Percentiles rank a stretch among this genome's conserved stretches.
Evolutionary conservation across 2,888 invertebrate species (phyloP).

Genomic region (Leistus spinibarbis): DNA sequence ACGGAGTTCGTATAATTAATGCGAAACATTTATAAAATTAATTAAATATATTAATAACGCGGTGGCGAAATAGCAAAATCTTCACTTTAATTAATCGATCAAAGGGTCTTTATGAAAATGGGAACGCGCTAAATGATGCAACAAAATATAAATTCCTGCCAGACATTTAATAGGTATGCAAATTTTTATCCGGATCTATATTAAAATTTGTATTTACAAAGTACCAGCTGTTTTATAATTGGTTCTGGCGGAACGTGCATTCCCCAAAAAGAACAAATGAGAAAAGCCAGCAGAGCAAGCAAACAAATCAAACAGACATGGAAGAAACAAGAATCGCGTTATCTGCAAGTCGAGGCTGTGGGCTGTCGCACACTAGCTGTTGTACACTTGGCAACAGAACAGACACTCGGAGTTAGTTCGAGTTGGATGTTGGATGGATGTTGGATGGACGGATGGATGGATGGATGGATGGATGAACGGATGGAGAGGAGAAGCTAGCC

Average conservation of each 20-base stretch:
- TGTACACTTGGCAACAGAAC: slow-evolving; percentile 12
- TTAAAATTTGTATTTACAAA: slow-evolving; percentile 30
- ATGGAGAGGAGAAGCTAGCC: neutral
- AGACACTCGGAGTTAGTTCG: neutral
- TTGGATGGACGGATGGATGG: neutral
- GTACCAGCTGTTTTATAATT: slow-evolving; percentile 29
- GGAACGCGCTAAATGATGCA: slow-evolving; percentile 23
- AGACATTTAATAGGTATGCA: slow-evolving; percentile 31
- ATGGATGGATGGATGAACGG: neutral
- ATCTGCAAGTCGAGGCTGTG: neutral
- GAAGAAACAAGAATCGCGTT: neutral
- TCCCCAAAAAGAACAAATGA: neutral
- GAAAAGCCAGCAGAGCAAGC: neutral
- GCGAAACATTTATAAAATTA: slow-evolving; percentile 29
- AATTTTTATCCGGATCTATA: slow-evolving; percentile 27
- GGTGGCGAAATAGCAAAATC: slow-evolving; percentile 31
- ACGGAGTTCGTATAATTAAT: slow-evolving; percentile 23
- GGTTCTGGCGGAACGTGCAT: neutral
- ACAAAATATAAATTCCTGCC: slow-evolving; percentile 24
- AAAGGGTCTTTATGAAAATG: slow-evolving; percentile 22
- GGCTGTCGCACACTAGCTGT: neutral
- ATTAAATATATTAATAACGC: slow-evolving; percentile 31
- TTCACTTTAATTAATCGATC: slow-evolving; percentile 30
- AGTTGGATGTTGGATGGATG: neutral
- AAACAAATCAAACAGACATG: slow-evolving; percentile 10